A percentile compares a stretch with the other conserved stretches of the same genome.
These are phyloP conservation scores for Loris lydekkerianus DNA, from an alignment of 2,797 vertebrate genomes.

Conservation along the genomic window DNA sequence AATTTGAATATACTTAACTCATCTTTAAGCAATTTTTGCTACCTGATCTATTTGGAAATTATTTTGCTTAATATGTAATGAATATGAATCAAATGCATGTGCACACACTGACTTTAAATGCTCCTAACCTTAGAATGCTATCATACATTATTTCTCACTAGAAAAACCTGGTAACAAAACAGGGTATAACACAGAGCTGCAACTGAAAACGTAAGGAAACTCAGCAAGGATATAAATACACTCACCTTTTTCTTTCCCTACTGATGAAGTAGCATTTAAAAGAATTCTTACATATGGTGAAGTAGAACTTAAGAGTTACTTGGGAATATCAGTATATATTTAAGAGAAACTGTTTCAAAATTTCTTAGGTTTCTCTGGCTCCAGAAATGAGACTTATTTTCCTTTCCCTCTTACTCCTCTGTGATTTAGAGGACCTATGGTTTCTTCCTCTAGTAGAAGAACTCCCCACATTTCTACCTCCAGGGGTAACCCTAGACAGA, in stretches of 20 bases:
- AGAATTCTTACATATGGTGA: neutral
- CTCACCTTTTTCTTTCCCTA: neutral
- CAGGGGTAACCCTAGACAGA: neutral
- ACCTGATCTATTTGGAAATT: slow-evolving; percentile 52
- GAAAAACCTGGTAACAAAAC: slow-evolving; percentile 7
- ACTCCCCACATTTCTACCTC: neutral
- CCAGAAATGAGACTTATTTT: slow-evolving; percentile 32
- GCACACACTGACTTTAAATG: slow-evolving; percentile 16
- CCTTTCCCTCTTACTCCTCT: neutral
- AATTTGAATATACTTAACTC: slow-evolving; percentile 39
- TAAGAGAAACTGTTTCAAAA: slow-evolving; percentile 57
- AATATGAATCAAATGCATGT: slow-evolving; percentile 53
- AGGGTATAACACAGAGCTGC: neutral
- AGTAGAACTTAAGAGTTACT: slow-evolving; percentile 17
- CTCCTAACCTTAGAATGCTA: neutral
- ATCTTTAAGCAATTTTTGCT: slow-evolving; percentile 59
- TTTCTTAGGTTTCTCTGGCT: slow-evolving; percentile 33
- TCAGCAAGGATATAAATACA: slow-evolving; percentile 26
- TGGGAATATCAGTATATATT: slow-evolving; percentile 7
- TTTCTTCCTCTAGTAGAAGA: neutral
- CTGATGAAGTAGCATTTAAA: slow-evolving; percentile 29
- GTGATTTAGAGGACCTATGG: neutral
- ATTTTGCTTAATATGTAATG: slow-evolving; percentile 44
- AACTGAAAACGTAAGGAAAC: slow-evolving; percentile 12
- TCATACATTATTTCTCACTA: neutral